Conservation (phyloP, 2,797 vertebrate species). For the Siniperca obscura region DNA sequence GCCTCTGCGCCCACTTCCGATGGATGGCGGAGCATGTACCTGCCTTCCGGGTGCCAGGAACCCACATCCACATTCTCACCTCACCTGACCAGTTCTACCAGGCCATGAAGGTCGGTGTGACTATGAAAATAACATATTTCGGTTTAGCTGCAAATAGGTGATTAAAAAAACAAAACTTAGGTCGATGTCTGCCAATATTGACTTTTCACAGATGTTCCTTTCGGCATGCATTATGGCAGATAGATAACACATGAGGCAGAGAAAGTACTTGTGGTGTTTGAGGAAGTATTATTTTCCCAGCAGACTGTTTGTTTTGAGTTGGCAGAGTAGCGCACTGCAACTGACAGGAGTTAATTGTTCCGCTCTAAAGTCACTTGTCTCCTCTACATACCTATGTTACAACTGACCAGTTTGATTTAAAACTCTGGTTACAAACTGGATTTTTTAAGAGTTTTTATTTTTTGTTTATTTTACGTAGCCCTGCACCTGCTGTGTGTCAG, state of each 20-base stretch:
- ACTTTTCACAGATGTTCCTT: background rate
- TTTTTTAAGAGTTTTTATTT: background rate
- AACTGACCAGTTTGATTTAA: background rate
- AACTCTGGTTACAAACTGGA: background rate
- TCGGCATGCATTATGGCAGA: background rate
- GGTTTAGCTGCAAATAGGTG: background rate
- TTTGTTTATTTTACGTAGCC: background rate
- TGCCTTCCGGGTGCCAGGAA: slow-evolving; percentile 91
- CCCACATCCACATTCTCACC: slow-evolving; percentile 88
- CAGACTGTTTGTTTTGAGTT: slow-evolving; percentile 3
- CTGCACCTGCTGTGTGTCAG: slow-evolving; percentile 31
- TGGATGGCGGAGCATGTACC: slow-evolving; percentile 96
- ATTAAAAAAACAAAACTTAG: background rate
- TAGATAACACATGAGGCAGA: background rate
- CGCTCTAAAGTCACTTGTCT: background rate
- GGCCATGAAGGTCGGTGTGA: slow-evolving; percentile 89
- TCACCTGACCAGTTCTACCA: slow-evolving; percentile 95
- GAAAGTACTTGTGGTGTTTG: background rate
- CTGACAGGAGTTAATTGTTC: background rate
- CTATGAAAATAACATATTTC: background rate
- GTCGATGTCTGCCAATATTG: no score
- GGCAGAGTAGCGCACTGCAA: background rate
- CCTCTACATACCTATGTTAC: no score
- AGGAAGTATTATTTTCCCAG: slow-evolving; percentile 9
- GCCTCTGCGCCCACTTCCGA: slow-evolving; percentile 84